phyloP scores from a whole-genome alignment of 2,888 invertebrate species.

The Drosophila emarginata region DNA sequence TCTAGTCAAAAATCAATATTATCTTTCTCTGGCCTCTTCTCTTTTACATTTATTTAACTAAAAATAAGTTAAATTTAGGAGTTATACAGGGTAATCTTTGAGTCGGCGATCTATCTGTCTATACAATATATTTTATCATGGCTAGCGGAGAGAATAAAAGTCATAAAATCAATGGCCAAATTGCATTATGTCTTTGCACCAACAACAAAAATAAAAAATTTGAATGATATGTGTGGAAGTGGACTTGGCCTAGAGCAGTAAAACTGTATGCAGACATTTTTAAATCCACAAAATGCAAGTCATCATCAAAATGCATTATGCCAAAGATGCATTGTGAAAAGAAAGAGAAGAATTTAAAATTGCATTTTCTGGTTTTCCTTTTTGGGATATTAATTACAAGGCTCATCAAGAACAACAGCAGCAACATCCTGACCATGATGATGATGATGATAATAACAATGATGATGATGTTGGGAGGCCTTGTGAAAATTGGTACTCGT shows the following conservation, averaged over 20 bases:
- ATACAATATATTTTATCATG: constrained; percentile 2
- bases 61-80: not conserved
- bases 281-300: constrained; percentile 12
- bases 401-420: not conserved
- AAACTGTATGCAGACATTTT: not conserved
- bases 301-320: constrained; percentile 6
- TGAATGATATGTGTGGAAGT: not conserved
- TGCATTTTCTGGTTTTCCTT: not conserved
- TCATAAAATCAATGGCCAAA: constrained; percentile 43
- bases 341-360: not conserved
- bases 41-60: not conserved
- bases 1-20: too few relatives aligned
- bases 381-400: constrained; percentile 26
- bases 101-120: not conserved
- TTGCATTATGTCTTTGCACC: constrained; percentile 26
- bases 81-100: not conserved
- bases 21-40: too few relatives aligned
- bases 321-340: not conserved
- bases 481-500: constrained; percentile 3
- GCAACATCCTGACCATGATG: not conserved
- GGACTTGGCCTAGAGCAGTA: not conserved
- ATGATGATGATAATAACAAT: not conserved
- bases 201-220: not conserved
- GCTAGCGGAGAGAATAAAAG: constrained; percentile 39
- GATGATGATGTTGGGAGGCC: constrained; percentile 5